phyloP scores from a whole-genome alignment of 2,797 vertebrate species.

The Bradypodion ventrale region DNA sequence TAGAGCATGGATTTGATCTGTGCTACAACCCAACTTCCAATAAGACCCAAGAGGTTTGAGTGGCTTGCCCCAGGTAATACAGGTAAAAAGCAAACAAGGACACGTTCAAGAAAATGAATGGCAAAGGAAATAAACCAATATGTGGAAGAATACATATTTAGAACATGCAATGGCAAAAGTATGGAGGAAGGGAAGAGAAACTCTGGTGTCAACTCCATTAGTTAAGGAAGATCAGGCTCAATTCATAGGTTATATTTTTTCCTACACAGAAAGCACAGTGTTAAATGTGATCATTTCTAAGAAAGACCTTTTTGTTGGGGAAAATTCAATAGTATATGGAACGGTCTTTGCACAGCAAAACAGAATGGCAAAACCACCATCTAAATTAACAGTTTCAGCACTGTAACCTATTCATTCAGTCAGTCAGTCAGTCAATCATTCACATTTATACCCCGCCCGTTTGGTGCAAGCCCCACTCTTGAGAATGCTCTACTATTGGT shows the following conservation, averaged over 20 bases:
- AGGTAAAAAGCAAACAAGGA: not conserved
- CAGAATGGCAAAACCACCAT: not conserved
- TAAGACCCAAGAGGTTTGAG: constrained; percentile 1
- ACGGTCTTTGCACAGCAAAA: not conserved
- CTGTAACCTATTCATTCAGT: too few species aligned
- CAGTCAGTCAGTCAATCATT: too few species aligned
- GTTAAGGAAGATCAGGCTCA: not conserved
- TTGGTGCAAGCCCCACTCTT: too few species aligned
- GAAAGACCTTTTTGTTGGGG: not conserved
- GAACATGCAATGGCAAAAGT: not conserved
- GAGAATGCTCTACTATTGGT: not conserved
- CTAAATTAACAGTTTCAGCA: too few species aligned
- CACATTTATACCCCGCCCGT: too few species aligned
- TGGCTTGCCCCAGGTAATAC: not conserved
- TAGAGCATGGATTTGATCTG: not conserved
- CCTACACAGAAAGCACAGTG: not conserved
- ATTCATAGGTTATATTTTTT: not conserved
- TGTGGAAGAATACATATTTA: fast-evolving
- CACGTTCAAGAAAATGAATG: not conserved
- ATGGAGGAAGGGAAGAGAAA: not conserved
- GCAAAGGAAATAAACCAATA: constrained; percentile 8
- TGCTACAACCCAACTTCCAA: fast-evolving
- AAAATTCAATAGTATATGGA: too few species aligned
- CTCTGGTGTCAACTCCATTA: constrained; percentile 47
- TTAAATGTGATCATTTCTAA: not conserved